Evolutionary conservation across 2,113 vertebrate species (phyloP).

Genomic region (Calypte anna): DNA sequence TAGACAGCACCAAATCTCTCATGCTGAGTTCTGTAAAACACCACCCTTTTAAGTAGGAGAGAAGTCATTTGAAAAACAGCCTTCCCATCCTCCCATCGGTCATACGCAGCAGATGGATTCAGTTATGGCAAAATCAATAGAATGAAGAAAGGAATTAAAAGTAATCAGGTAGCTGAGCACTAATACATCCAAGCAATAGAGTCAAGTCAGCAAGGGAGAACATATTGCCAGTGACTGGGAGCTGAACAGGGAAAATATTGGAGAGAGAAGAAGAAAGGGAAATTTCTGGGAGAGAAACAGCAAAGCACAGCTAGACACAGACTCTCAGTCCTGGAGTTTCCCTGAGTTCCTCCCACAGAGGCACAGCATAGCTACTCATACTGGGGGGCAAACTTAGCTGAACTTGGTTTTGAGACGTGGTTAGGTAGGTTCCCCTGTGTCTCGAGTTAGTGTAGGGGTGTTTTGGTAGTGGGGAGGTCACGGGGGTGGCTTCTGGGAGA

Average conservation of each 20-base stretch:
- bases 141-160: background rate
- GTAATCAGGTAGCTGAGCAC: conserved; percentile 28
- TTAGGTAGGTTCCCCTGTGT: no score
- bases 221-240: fast-evolving
- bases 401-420: background rate
- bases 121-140: conserved; percentile 36
- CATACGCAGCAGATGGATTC: conserved; percentile 43
- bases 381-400: background rate
- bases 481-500: no score
- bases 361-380: background rate
- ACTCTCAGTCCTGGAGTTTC: background rate
- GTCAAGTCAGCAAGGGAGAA: background rate
- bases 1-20: conserved; percentile 44
- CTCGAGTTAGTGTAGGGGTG: no score
- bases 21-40: conserved; percentile 42
- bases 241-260: background rate
- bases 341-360: background rate
- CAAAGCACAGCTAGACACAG: background rate
- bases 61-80: conserved; percentile 6
- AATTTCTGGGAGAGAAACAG: background rate
- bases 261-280: background rate
- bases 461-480: no score
- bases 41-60: background rate
- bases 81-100: background rate
- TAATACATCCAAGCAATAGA: background rate